Evolutionary conservation across 2,797 vertebrate species (phyloP).

Genomic region (Pseudocheirus occidentalis): DNA sequence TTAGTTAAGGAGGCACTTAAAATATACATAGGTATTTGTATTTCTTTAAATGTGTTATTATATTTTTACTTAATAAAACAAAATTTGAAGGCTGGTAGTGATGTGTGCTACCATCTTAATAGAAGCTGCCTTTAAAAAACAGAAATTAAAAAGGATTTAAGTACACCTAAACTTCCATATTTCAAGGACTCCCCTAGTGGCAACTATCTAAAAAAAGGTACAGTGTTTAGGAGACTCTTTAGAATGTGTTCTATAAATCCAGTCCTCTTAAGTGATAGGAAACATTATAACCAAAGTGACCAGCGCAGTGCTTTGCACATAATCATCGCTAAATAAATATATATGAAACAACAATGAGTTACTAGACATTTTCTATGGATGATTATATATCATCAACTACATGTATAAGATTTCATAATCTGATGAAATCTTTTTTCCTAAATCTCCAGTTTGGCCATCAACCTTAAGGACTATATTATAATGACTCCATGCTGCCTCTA

Average conservation of each 20-base stretch:
- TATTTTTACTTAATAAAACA: neutral
- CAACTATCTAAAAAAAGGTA: neutral
- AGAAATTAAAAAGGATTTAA: neutral
- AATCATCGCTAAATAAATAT: too few relatives aligned
- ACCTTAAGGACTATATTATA: neutral
- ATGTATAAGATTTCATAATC: neutral
- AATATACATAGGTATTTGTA: too few relatives aligned
- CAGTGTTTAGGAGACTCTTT: neutral
- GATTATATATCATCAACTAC: neutral
- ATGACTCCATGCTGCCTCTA: neutral
- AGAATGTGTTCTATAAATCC: neutral
- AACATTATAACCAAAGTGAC: neutral
- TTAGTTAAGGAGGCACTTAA: neutral
- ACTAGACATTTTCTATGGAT: neutral
- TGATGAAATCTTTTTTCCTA: neutral
- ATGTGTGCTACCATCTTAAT: neutral
- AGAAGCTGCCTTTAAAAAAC: neutral
- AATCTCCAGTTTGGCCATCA: neutral
- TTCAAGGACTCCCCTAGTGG: neutral
- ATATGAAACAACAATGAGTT: too few relatives aligned
- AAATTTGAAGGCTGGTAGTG: neutral
- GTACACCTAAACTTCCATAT: neutral
- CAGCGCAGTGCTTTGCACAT: neutral
- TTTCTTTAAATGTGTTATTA: constrained; percentile 21
- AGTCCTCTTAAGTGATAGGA: neutral